Evolutionary conservation across 2,888 invertebrate genomes (phyloP), one percentile per base, ranked within the genome.

Genomic region (Leuctra nigra): DNA sequence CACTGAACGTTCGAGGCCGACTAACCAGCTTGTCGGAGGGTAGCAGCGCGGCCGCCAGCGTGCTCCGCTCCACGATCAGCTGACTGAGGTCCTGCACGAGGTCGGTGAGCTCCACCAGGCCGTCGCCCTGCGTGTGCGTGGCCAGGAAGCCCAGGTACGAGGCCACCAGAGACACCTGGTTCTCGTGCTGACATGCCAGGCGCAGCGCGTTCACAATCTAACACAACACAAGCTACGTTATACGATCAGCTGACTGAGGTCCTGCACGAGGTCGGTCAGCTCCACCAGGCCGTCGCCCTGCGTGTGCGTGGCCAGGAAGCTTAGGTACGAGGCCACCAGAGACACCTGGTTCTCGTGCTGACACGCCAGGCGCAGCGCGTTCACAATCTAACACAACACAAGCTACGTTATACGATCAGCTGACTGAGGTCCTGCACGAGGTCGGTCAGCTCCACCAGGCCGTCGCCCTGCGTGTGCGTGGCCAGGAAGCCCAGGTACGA

Each of bases 151-250:
- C 80, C 55, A 95, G 83, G 72, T 95, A 96, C 38, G 87, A 87
- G 56, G 86, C 84, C 56, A 92, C 84, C 69, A 91, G 75, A 0
- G 79, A 74, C 0, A 93, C 91, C 66, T 87, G 85, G 65, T 92
- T 94, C 76, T 97, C 96, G 57, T 92, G 89, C 67, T 90, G 87
- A 68, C 92, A 88, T 0, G 95, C 95, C 62, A 90, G 85, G 4
- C 91, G 78, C n/a, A 94, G 70, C 44, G 87, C 86, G 1, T 73
- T 73, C 58, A 85, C 81, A 57, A 87, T 81, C 41, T 41, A n/a
- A n/a, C n/a, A 66, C 91, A 86, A 66, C 96, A 87, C 6, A 89
- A 88, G 61, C 87, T 87, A 16, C 96, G 78, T 72, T 96, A 95
- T 56, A 96, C 94, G 60, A 96, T 86, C 64, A 95, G 75, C 64